Evolutionary conservation across 2,888 invertebrate species (phyloP).

Genomic region (Eupithecia abbreviata): DNA sequence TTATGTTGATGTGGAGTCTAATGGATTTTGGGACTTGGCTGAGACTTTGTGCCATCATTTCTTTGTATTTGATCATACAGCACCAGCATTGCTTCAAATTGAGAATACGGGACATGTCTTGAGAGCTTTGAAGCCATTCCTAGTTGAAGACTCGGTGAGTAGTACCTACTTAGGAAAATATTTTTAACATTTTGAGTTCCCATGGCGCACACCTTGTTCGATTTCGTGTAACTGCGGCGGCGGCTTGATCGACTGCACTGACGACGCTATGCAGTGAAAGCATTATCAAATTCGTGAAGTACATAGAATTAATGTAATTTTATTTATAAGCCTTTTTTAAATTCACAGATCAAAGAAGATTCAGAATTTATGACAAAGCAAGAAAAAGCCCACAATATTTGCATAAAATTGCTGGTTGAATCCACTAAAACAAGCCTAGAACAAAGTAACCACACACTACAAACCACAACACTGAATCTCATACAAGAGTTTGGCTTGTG

Average conservation of each 20-base stretch:
- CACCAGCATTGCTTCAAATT: conserved; percentile 60
- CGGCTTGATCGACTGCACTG: not conserved
- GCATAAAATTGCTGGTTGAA: conserved; percentile 74
- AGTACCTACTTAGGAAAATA: not conserved
- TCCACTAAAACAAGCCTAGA: conserved; percentile 78
- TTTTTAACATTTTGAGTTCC: not conserved
- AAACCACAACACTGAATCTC: conserved; percentile 80
- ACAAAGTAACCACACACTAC: conserved; percentile 78
- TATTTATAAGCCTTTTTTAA: not conserved
- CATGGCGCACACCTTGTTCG: not conserved
- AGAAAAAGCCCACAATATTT: conserved; percentile 64
- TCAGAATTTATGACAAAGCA: conserved; percentile 60
- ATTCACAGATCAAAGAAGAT: conserved; percentile 57
- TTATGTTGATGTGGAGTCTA: conserved; percentile 58
- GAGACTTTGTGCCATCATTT: conserved; percentile 67
- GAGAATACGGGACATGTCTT: conserved; percentile 62
- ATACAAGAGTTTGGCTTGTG: conserved; percentile 80
- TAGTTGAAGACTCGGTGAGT: conserved; percentile 46
- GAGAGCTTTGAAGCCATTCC: conserved; percentile 62
- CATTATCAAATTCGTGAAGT: not conserved
- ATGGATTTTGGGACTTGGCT: conserved; percentile 65
- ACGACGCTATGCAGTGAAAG: not conserved
- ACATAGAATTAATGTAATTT: not conserved
- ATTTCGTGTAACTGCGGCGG: not conserved
- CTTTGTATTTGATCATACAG: conserved; percentile 67